Evolutionary conservation across 2,797 vertebrate species (phyloP).

Genomic region (Buceros bicornis): DNA sequence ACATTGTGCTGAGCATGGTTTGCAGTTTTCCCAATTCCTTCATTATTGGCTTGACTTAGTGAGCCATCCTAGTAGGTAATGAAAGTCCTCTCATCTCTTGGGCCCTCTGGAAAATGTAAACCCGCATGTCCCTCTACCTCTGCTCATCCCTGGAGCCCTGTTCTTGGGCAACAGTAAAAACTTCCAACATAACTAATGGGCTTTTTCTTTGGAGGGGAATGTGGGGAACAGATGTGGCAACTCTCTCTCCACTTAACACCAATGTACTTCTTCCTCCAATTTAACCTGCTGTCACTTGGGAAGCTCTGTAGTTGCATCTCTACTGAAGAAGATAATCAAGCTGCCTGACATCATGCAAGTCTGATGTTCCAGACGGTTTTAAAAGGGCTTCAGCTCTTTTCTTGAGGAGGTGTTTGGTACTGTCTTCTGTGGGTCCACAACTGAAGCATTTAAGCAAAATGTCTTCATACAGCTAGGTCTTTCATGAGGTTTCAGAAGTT

Average conservation of each 20-base stretch:
- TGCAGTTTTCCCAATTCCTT: neutral
- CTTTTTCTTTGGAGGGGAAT: neutral
- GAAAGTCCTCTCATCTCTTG: neutral
- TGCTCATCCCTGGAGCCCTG: neutral
- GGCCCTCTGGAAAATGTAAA: neutral
- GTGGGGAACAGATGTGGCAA: neutral
- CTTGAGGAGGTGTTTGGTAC: neutral
- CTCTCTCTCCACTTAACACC: neutral
- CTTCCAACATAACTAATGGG: neutral
- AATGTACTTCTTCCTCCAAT: neutral
- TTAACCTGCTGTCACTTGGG: neutral
- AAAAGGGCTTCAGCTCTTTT: neutral
- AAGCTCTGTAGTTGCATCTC: neutral
- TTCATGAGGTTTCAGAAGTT: neutral
- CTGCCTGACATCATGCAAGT: neutral
- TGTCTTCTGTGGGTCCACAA: neutral
- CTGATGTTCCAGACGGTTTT: neutral
- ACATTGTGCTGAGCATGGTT: neutral
- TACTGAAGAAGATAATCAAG: neutral
- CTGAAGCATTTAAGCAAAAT: neutral
- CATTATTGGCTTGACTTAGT: neutral
- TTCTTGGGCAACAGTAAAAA: neutral
- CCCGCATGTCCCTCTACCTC: neutral
- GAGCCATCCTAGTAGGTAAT: neutral
- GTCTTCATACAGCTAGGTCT: neutral